These are phyloP conservation scores for Spisula solida DNA, from an alignment of 2,888 invertebrate species.

Conservation along the genomic window DNA sequence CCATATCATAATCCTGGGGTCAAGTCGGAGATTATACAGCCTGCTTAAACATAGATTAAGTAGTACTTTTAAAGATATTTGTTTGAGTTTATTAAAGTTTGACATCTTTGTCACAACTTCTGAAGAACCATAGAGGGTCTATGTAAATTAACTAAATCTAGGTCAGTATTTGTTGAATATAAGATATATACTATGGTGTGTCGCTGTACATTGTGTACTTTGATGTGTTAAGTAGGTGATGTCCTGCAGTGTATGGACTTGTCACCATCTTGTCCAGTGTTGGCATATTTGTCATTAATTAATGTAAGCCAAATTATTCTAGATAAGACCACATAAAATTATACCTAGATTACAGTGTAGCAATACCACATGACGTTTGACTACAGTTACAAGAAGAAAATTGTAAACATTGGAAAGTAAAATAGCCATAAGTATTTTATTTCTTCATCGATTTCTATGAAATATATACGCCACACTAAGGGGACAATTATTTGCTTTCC, in stretches of 20 bases:
- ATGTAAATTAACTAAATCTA: too few relatives aligned
- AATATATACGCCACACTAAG: too few relatives aligned
- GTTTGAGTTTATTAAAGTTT: neutral
- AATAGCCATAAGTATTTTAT: too few relatives aligned
- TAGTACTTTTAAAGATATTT: neutral
- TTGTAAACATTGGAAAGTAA: too few relatives aligned
- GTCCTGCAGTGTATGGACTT: neutral
- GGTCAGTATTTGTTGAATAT: neutral
- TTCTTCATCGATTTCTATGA: too few relatives aligned
- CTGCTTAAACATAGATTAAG: constrained; percentile 6
- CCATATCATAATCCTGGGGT: constrained; percentile 11
- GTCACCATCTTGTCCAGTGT: neutral
- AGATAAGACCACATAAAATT: neutral
- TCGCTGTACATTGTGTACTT: neutral
- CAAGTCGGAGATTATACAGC: neutral
- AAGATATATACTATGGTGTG: neutral
- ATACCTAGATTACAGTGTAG: too few relatives aligned
- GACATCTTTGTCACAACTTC: neutral
- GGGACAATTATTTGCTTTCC: too few relatives aligned
- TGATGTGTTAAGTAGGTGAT: neutral
- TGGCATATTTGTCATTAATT: neutral
- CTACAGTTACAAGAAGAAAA: too few relatives aligned
- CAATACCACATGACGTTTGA: too few relatives aligned
- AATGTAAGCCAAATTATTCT: neutral
- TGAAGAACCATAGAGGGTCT: neutral